phyloP scores from a whole-genome alignment of 2,113 vertebrate genomes.

The Pseudopipra pipra region DNA sequence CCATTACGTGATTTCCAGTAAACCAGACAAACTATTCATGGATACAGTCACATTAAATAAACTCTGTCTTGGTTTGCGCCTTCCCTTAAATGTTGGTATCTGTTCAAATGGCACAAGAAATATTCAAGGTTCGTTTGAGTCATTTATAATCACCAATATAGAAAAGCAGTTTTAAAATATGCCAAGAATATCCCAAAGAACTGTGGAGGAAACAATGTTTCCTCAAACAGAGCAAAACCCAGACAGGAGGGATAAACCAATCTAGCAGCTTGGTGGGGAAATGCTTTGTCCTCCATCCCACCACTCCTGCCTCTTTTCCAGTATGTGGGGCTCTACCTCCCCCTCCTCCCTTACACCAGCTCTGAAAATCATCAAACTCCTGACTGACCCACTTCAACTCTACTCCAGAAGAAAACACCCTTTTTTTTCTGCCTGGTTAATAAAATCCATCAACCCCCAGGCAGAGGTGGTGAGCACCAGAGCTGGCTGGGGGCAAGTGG shows the following conservation, averaged over 20 bases:
- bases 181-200: neutral
- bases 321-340: neutral
- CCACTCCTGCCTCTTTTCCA: neutral
- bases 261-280: neutral
- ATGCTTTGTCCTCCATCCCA: neutral
- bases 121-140: neutral
- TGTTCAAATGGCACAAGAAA: neutral
- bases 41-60: neutral
- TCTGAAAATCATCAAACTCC: neutral
- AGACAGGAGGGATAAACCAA: neutral
- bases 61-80: neutral
- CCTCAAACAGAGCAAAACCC: neutral
- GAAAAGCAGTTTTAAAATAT: neutral
- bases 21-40: neutral
- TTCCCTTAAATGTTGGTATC: neutral
- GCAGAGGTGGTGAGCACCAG: neutral
- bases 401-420: neutral
- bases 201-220: neutral
- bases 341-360: neutral
- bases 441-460: neutral
- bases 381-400: neutral
- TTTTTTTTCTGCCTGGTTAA: neutral
- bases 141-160: neutral
- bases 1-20: neutral
- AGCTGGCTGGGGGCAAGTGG: rapidly evolving